Evolutionary conservation across 2,888 invertebrate genomes (phyloP).

Genomic region (Maniola hyperantus): DNA sequence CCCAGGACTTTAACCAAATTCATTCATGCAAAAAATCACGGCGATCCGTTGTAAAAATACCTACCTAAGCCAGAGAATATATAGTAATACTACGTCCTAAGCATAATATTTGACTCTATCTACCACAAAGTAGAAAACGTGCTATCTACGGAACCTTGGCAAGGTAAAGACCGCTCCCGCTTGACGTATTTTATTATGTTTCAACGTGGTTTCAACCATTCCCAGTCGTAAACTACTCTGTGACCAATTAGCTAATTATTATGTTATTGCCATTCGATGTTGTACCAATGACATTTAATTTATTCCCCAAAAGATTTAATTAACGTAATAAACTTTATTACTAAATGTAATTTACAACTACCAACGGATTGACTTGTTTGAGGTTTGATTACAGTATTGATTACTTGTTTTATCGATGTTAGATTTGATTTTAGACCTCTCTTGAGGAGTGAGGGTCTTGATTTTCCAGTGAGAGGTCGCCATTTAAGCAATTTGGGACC

Average conservation of each 20-base stretch:
- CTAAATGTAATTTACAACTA: conserved; percentile 17
- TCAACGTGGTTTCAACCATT: no score
- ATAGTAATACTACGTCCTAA: no score
- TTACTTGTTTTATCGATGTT: not conserved
- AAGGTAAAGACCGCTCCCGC: not conserved
- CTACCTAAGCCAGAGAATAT: no score
- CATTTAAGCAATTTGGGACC: no score
- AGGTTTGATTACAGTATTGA: conserved; percentile 1
- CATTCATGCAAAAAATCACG: no score
- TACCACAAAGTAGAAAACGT: no score
- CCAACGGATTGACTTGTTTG: conserved; percentile 22
- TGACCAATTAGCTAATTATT: conserved; percentile 75
- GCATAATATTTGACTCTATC: no score
- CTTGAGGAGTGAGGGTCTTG: no score
- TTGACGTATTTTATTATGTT: conserved; percentile 54
- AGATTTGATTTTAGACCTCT: no score
- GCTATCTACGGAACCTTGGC: not conserved
- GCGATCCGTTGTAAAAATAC: no score
- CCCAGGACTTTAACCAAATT: no score
- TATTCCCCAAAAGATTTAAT: conserved; percentile 27
- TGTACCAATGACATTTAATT: conserved; percentile 32
- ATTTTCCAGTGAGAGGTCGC: no score
- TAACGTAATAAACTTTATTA: conserved; percentile 23
- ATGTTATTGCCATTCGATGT: conserved; percentile 21
- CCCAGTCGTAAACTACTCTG: conserved; percentile 68